Evolutionary conservation across 2,113 vertebrate species (phyloP), one percentile per base, ranked within the genome.

Genomic region (Gymnogyps californianus): DNA sequence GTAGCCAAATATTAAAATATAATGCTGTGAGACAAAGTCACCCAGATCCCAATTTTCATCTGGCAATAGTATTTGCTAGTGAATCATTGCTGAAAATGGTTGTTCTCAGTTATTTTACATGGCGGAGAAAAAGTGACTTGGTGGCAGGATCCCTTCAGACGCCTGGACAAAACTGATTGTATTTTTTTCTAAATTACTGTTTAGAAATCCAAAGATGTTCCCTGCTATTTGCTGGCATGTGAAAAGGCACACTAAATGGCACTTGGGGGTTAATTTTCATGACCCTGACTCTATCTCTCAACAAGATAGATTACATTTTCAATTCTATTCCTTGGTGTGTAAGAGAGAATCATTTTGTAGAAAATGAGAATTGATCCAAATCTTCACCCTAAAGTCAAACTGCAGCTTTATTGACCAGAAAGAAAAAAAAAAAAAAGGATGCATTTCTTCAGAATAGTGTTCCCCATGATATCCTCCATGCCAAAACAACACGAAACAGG

Each of bases 351-450:
- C 88, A 97, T 95, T 96, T 93, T 93, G 83, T 66, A 97, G 96
- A 97, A 97, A 97, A 97, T 97, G 90, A 97, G 95, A 97, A 97
- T 97, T 97, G 97, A 97, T 97, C 93, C 95, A 93, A 93, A 96
- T 93, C 92, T 94, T 97, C 92, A 92, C 90, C 90, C 88, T 96
- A 64, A 90, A 96, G 93, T 97, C 94, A 96, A 95, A 95, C 79
- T 81, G 79, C 74, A 93, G 86, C 72, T 87, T 96, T 97, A 97
- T 96, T 97, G 96, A 97, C 84, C 75, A 77, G 93, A 58, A 89
- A 57, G 26, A 3, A 4, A 10, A 44, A 46, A 34, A 47, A 36
- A 24, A 29, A 61, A 69, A 46, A 67, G 49, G 62, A 94, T 80
- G 15, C 20, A 17, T 96, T 91, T 88, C 32, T 64, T 95, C 70